phyloP scores from a whole-genome alignment of 2,888 invertebrate genomes.

The Platynereis dumerilii region DNA sequence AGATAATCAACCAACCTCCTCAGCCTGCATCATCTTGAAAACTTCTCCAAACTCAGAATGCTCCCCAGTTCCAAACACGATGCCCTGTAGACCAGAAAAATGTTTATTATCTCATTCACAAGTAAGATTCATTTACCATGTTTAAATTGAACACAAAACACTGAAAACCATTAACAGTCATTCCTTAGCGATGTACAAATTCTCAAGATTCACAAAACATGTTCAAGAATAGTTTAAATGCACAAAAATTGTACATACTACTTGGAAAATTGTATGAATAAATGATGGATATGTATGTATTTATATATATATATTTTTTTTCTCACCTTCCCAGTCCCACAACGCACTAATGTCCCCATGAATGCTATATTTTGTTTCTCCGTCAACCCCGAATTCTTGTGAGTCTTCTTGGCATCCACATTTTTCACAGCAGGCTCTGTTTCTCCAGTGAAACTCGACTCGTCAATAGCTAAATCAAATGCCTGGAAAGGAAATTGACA shows the following conservation, averaged over 20 bases:
- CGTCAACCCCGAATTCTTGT: constrained; percentile 68
- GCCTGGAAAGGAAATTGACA: constrained; percentile 67
- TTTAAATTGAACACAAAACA: too few relatives aligned
- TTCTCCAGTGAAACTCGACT: constrained; percentile 98
- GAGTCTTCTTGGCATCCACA: constrained; percentile 58
- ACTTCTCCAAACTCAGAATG: constrained; percentile 98
- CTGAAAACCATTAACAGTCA: too few relatives aligned
- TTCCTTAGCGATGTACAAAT: too few relatives aligned
- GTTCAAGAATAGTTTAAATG: too few relatives aligned
- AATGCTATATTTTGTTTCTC: constrained; percentile 82
- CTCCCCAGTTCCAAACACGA: constrained; percentile 95
- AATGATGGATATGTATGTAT: too few relatives aligned
- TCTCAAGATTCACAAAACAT: too few relatives aligned
- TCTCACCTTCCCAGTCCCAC: constrained; percentile 91
- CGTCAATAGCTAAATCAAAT: constrained; percentile 91
- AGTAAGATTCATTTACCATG: too few relatives aligned
- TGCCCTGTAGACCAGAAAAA: constrained; percentile 72
- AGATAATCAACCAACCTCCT: constrained; percentile 71
- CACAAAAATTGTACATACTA: too few relatives aligned
- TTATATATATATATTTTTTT: too few relatives aligned
- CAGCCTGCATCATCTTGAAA: constrained; percentile 98
- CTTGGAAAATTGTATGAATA: too few relatives aligned
- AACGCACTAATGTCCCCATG: constrained; percentile 96
- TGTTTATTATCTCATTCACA: too few relatives aligned
- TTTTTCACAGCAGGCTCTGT: constrained; percentile 82